These are phyloP conservation scores for Aphelenchoides besseyi DNA, from an alignment of 1,140 invertebrate species.

Conservation along the genomic window DNA sequence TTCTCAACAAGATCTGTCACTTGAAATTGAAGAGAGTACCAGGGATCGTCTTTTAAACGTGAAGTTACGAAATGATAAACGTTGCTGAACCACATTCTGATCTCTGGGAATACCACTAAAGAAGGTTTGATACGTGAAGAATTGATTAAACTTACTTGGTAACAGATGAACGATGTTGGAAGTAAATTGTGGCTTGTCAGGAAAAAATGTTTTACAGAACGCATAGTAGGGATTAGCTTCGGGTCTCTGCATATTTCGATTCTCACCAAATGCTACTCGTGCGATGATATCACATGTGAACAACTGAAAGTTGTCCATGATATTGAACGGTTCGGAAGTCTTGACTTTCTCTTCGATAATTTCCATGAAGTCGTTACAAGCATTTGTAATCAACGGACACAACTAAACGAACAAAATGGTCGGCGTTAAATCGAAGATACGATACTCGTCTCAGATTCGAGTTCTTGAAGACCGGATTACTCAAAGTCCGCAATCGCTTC, in stretches of 20 bases:
- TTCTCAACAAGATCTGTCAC: slow-evolving; percentile 24
- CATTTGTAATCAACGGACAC: not conserved
- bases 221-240: slow-evolving; percentile 20
- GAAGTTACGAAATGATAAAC: slow-evolving; percentile 19
- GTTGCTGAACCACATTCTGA: slow-evolving; percentile 1
- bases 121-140: not conserved
- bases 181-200: slow-evolving; percentile 14
- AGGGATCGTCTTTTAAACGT: slow-evolving; percentile 7
- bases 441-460: slow-evolving; percentile 41
- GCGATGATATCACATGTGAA: slow-evolving; percentile 32
- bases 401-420: slow-evolving; percentile 21
- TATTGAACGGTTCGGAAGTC: slow-evolving; percentile 25
- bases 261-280: slow-evolving; percentile 26
- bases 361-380: slow-evolving; percentile 25
- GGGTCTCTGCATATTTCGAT: not conserved
- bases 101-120: slow-evolving; percentile 24
- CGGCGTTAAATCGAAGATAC: not conserved
- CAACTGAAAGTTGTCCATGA: slow-evolving; percentile 22
- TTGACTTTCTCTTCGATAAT: slow-evolving; percentile 20
- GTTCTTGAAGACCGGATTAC: slow-evolving; percentile 37
- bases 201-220: slow-evolving; percentile 23
- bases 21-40: too few relatives aligned
- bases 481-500: slow-evolving; percentile 44
- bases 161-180: slow-evolving; percentile 10
- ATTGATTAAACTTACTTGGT: slow-evolving; percentile 16